Base-by-base conservation (phyloP, 2,797 vertebrate genomes). In the Chelonia mydas region DNA sequence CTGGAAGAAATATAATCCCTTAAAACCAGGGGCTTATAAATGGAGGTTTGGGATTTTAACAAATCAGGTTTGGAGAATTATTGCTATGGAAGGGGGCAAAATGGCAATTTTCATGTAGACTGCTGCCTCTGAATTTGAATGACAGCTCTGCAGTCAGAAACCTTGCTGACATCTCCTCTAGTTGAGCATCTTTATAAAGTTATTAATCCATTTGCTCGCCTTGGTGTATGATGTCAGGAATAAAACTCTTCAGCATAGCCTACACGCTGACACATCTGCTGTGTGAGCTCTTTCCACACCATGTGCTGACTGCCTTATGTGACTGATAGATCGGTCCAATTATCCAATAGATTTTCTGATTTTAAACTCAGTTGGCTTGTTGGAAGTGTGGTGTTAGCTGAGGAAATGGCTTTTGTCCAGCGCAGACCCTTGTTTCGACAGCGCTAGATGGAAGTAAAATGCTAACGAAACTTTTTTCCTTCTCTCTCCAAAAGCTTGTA, bases 401-500 rank as follows among this genome's bases (percentile, higher is more conserved):
- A 78, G 84, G 84, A 45, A 50, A 76, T 1, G 0, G 2, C 28
- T 76, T 86, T 55, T 83, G 51, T 13, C 41, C 6, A 6, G 31
- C 28, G 55, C 19, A 61, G n/a, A 28, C 41, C 21, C 13, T 51
- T 81, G 19, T 37, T 31, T 74, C 88, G 31, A 4, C 79, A 88
- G 49, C 5, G 1, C 0, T 72, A 5, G 5, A 11, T 31, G 28
- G 21, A 5, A 89, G 25, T 45, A 0, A 90, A 87, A 4, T 9
- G 7, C 49, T 94, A 81, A 79, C 77, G 1, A 7, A 27, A 17
- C 33, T 78, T 90, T 53, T 23, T 87, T 86, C 79, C 72, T 61
- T 95, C 28, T 85, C 94, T 84, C 82, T 95, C 92, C 84, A 88
- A 57, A 98, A 99, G 99, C 97, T 98, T 98, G 94, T 98, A 99